Conservation (phyloP, 35 echinoderm and acorn worm species). For the Ophiothrix spiculata region DNA sequence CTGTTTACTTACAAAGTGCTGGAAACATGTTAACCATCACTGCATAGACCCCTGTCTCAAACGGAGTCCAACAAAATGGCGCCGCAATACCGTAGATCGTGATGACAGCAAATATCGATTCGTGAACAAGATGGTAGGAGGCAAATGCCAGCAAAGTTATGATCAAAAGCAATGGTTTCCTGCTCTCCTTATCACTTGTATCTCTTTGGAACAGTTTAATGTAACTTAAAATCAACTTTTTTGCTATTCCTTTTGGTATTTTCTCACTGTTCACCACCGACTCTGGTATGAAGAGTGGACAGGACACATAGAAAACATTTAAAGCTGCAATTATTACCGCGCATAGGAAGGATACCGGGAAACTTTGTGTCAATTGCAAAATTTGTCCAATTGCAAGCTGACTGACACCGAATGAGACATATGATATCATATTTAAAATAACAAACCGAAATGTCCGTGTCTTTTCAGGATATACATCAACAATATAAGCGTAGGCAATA, state of each 20-base stretch:
- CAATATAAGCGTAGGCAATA: slow-evolving; percentile 37
- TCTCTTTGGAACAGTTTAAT: background rate
- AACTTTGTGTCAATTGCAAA: slow-evolving; percentile 31
- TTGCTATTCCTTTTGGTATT: background rate
- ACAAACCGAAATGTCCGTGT: slow-evolving; percentile 3
- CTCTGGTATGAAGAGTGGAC: slow-evolving; percentile 22
- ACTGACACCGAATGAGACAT: slow-evolving; percentile 32
- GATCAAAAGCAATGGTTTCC: background rate
- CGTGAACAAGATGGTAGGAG: slow-evolving; percentile 6
- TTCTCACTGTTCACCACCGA: background rate
- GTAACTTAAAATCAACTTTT: background rate
- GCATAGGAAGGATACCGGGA: slow-evolving; percentile 14
- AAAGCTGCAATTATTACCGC: slow-evolving; percentile 18
- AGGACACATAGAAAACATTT: slow-evolving; percentile 21
- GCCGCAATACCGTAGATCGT: slow-evolving; percentile 51
- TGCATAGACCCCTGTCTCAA: slow-evolving; percentile 30
- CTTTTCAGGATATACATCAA: slow-evolving; percentile 16
- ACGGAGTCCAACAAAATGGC: slow-evolving; percentile 49
- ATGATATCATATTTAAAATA: slow-evolving; percentile 2
- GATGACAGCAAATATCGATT: slow-evolving; percentile 23
- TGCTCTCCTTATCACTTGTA: background rate
- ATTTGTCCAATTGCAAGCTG: slow-evolving; percentile 25
- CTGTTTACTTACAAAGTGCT: slow-evolving; percentile 36
- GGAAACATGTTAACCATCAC: slow-evolving; percentile 37
- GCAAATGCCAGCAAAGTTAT: background rate